Percentiles rank a stretch among this genome's conserved stretches.
Conservation (phyloP, 2,797 vertebrate species). For the Cirrhinus mrigala region DNA sequence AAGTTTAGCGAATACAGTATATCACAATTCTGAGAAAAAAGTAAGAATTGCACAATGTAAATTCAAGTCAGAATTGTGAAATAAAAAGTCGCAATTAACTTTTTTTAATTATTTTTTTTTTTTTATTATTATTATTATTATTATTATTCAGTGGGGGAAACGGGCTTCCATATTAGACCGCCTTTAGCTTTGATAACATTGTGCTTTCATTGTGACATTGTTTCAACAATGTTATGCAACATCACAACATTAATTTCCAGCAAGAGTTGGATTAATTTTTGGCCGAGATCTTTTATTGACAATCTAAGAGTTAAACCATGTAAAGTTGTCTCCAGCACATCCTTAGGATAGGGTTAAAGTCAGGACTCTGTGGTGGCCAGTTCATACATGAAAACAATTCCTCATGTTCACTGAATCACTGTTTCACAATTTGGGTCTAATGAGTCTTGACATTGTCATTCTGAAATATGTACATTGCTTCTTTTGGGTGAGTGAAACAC, state of each 20-base stretch:
- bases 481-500: not conserved
- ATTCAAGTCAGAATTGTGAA: too few relatives aligned
- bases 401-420: not conserved
- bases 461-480: not conserved
- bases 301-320: not conserved
- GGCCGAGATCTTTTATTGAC: too few relatives aligned
- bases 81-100: too few relatives aligned
- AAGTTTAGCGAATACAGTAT: too few relatives aligned
- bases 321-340: not conserved
- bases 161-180: too few relatives aligned
- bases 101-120: too few relatives aligned
- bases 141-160: too few relatives aligned
- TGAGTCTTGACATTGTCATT: not conserved
- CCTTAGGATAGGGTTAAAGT: not conserved
- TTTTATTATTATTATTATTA: too few relatives aligned
- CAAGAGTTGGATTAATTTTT: not conserved
- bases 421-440: not conserved
- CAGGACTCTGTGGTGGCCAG: not conserved
- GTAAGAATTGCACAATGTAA: too few relatives aligned
- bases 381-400: not conserved
- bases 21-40: too few relatives aligned
- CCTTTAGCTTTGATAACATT: not conserved
- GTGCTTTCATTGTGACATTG: not conserved
- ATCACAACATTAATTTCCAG: too few relatives aligned
- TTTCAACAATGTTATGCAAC: too few relatives aligned